Base-by-base conservation (phyloP, 2,888 invertebrate species). In the Catocala fraxini region DNA sequence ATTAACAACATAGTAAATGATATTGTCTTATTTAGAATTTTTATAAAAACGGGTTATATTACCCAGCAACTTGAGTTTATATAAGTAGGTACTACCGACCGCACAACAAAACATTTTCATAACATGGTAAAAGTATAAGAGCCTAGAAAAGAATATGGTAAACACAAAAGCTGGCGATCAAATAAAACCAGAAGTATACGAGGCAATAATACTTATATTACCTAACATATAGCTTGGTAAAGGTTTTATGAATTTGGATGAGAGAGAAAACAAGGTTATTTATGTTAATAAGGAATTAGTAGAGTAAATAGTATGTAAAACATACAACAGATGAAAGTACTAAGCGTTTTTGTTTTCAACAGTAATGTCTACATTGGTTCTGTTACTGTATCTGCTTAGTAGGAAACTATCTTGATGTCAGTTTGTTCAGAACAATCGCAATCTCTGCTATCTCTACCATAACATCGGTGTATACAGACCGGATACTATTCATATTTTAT, bases 351-450 rank as follows among this genome's bases (percentile, higher is more conserved):
- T 47, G 15, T 25, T 9, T 63, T 65, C 55, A 54, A 57, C 55
- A 63, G 45, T 15, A 56, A 61, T 65, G 69, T 68, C 65, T 59
- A 62, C 66, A 64, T 57, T 49, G 47, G 64, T 65, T 72, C 61
- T 56, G 59, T 59, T 61, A 67, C 62, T 46, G 61, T 59, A 41
- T 47, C 55, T 65, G 53, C 65, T 52, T 55, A 57, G 61, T 65
- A 70, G 48, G 63, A 59, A 74, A 75, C 75, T 75, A 67, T 65
- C 64, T 70, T 72, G 63, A 74, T 70, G 62, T 59, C 63, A 72
- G 56, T 72, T 74, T 65, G 75, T 70, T 62, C 55, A 58, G 54
- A 65, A 75, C 70, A 75, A 72, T 68, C 59, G 64, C 49, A 65
- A 61, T 64, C 47, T 52, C 33, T 48, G 58, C 58, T 72, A 75